Conservation (phyloP, 1,140 invertebrate genomes). For the Lethrus apterus region DNA sequence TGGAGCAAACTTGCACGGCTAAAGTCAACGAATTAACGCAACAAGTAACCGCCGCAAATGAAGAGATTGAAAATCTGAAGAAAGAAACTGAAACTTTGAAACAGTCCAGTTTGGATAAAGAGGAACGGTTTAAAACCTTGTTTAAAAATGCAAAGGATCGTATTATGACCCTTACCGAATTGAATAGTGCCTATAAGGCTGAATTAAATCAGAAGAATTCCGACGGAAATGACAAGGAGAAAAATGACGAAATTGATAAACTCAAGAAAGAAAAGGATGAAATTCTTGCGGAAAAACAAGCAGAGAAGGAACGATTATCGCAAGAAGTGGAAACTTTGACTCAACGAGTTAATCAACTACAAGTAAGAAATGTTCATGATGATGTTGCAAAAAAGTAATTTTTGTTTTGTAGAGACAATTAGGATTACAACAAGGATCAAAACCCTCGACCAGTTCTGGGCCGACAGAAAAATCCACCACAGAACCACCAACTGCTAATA, state of each 20-base stretch:
- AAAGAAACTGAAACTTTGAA: slow-evolving; percentile 65
- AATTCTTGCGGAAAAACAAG: slow-evolving; percentile 52
- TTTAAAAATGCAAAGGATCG: slow-evolving; percentile 64
- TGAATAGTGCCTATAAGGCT: slow-evolving; percentile 49
- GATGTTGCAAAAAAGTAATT: no score
- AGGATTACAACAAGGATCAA: slow-evolving; percentile 59
- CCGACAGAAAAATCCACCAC: slow-evolving; percentile 59
- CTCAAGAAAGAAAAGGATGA: slow-evolving; percentile 72
- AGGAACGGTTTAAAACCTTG: slow-evolving; percentile 65
- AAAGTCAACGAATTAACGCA: slow-evolving; percentile 56
- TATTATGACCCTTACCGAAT: slow-evolving; percentile 60
- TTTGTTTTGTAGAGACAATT: no score
- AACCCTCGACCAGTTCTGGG: slow-evolving; percentile 55
- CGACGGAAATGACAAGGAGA: slow-evolving; percentile 26
- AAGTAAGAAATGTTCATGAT: no score
- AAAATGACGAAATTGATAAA: slow-evolving; percentile 48
- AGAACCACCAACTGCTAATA: slow-evolving; percentile 84
- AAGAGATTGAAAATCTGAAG: slow-evolving; percentile 57
- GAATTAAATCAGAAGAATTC: slow-evolving; percentile 46
- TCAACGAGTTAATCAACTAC: slow-evolving; percentile 66
- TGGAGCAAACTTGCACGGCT: slow-evolving; percentile 43
- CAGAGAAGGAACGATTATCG: slow-evolving; percentile 52
- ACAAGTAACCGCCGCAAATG: slow-evolving; percentile 49
- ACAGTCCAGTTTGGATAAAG: slow-evolving; percentile 54
- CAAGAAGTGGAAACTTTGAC: slow-evolving; percentile 66